Percentiles rank a stretch among this genome's conserved stretches.
Conservation (phyloP, 2,113 vertebrate genomes). For the Nothocercus nigrocapillus region DNA sequence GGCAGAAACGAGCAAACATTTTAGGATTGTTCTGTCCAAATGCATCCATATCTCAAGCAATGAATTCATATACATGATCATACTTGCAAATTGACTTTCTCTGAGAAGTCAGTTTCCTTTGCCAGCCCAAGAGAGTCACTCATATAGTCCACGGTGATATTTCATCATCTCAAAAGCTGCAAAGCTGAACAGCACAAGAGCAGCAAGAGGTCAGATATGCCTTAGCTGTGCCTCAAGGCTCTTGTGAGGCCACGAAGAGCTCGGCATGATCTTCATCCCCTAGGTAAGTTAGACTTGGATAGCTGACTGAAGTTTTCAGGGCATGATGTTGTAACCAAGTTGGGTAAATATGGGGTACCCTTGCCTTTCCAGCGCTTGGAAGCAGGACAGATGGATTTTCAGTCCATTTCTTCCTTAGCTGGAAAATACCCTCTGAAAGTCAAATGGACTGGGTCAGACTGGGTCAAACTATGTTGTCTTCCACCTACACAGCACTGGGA, state of each 20-base stretch:
- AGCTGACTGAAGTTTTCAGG: not conserved
- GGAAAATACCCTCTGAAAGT: not conserved
- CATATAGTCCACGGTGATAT: not conserved
- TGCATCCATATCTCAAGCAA: not conserved
- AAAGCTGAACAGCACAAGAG: not conserved
- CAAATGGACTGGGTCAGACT: not conserved
- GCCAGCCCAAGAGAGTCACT: not conserved
- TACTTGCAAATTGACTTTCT: not conserved
- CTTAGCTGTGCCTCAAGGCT: not conserved
- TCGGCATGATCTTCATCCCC: not conserved
- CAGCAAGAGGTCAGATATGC: accelerated
- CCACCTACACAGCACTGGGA: not conserved
- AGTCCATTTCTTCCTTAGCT: not conserved
- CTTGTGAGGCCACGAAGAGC: not conserved
- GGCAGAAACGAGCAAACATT: not conserved
- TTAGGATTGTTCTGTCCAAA: not conserved
- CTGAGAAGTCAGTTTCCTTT: not conserved
- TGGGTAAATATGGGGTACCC: not conserved
- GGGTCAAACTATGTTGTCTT: accelerated
- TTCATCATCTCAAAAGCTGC: not conserved
- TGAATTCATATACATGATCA: not conserved
- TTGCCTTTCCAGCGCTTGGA: not conserved
- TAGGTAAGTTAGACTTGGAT: not conserved
- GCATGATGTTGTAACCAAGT: not conserved
- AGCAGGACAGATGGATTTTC: not conserved